Conservation (phyloP, 2,888 invertebrate species). For the Pollenia angustigena region DNA sequence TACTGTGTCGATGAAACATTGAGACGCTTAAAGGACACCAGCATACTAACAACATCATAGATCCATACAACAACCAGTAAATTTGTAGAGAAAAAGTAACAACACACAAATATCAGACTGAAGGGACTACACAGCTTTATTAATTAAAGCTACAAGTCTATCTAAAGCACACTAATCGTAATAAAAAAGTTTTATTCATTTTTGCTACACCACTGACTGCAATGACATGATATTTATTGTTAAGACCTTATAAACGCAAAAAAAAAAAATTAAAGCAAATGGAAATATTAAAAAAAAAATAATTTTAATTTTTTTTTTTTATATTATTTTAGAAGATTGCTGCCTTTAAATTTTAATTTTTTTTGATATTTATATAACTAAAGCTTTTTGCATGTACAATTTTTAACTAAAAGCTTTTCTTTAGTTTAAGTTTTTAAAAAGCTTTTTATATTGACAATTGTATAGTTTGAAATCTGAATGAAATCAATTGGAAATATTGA, state of each 20-base stretch:
- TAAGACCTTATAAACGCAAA: too few relatives aligned
- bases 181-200: not conserved
- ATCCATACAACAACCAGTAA: conserved; percentile 30
- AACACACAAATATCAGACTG: conserved; percentile 33
- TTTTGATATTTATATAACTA: not conserved
- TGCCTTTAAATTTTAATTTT: too few relatives aligned
- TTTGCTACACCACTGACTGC: not conserved
- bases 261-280: not conserved
- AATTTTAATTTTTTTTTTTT: too few relatives aligned
- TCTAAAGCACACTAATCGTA: conserved; percentile 3
- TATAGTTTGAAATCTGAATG: not conserved
- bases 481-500: not conserved
- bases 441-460: not conserved
- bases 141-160: conserved; percentile 18
- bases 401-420: conserved; percentile 3
- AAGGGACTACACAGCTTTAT: conserved; percentile 57
- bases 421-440: conserved; percentile 22
- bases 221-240: not conserved
- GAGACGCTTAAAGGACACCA: conserved; percentile 54
- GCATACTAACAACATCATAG: conserved; percentile 37
- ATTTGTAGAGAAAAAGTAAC: conserved; percentile 2
- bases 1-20: conserved; percentile 79
- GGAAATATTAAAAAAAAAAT: not conserved
- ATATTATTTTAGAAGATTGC: too few relatives aligned
- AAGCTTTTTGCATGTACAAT: conserved; percentile 31